A percentile compares a stretch with the other conserved stretches of the same genome.
These are phyloP conservation scores for Nemopilema nomurai DNA, from an alignment of 30 jellyfish, hydroid and myxozoan genomes.

Conservation along the genomic window DNA sequence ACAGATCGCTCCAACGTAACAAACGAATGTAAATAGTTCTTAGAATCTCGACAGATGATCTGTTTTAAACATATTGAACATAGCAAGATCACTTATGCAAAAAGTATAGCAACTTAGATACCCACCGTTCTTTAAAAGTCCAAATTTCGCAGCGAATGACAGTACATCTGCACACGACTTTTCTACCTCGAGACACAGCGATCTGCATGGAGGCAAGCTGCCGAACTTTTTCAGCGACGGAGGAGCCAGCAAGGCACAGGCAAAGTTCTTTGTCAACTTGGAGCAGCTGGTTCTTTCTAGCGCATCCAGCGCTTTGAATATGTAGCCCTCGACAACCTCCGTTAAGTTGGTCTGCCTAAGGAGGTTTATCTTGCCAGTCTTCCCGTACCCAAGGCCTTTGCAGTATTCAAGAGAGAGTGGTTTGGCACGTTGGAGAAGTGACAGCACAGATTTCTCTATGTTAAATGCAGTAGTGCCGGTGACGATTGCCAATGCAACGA, in stretches of 20 bases:
- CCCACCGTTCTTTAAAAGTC: neutral
- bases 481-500: neutral
- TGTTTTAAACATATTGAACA: no score
- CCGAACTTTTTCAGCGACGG: neutral
- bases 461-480: neutral
- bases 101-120: neutral
- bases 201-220: constrained; percentile 6
- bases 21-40: no score
- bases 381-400: neutral
- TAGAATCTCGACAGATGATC: no score
- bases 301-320: neutral
- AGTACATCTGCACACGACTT: neutral
- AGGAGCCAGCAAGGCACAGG: neutral
- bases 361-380: neutral
- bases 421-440: neutral
- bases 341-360: neutral
- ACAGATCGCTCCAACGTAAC: no score
- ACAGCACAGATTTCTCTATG: neutral
- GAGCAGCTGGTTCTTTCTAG: neutral
- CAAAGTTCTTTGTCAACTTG: neutral
- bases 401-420: neutral
- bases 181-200: neutral
- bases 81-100: no score
- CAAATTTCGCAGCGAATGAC: neutral
- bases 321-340: neutral